A percentile compares a stretch with the other conserved stretches of the same genome.
These are phyloP conservation scores for Dasypolia templi DNA, from an alignment of 2,888 invertebrate species.

Conservation along the genomic window DNA sequence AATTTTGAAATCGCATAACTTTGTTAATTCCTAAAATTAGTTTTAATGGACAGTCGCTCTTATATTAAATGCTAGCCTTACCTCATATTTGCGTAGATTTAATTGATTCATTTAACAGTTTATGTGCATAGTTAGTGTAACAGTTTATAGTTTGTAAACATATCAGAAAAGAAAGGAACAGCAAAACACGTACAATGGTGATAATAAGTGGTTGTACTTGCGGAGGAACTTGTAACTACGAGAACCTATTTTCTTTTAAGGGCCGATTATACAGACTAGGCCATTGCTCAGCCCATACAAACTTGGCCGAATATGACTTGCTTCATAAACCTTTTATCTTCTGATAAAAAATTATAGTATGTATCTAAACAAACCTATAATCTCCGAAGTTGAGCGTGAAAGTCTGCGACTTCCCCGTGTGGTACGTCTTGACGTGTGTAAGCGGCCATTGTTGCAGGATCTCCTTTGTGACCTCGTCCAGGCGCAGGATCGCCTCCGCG, in stretches of 20 bases:
- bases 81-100: no score
- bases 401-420: conserved; percentile 98
- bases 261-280: background rate
- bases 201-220: background rate
- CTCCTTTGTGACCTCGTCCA: conserved; percentile 99
- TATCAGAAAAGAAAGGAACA: no score
- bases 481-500: conserved; percentile 98
- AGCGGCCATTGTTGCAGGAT: conserved; percentile 99
- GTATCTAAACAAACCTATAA: conserved; percentile 92
- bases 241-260: background rate
- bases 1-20: no score
- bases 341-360: background rate
- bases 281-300: background rate
- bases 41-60: no score
- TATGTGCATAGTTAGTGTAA: no score
- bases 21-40: no score
- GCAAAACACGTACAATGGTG: no score
- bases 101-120: no score
- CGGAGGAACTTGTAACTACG: background rate
- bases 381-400: conserved; percentile 99
- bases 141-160: no score
- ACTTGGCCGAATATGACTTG: background rate
- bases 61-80: no score
- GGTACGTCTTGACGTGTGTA: conserved; percentile 98
- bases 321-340: background rate